Evolutionary conservation across 2,888 invertebrate species (phyloP), one percentile per base, ranked within the genome.

Genomic region (Apamea epomidion): DNA sequence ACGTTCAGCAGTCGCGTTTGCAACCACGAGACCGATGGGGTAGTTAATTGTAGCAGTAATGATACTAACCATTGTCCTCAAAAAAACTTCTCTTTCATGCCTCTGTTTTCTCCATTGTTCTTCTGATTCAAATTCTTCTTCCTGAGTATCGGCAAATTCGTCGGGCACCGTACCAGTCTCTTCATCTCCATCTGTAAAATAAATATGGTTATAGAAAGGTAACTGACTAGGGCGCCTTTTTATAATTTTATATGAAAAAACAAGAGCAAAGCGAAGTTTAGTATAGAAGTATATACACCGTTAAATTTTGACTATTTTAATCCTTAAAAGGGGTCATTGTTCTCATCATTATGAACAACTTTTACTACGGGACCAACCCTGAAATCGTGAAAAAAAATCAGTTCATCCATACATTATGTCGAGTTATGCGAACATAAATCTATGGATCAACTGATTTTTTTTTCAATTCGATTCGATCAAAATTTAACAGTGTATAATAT

Each of bases 61-160:
- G 21, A 37, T 72, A 65, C 54, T 89, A 92, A 97, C 96, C 96
- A 97, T 96, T 93, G 97, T 97, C 90, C 98, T 97, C 1, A 99
- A 94, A 94, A 98, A 98, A 91, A 98, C 98, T 94, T 99, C 98
- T 51, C 99, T 97, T 92, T 99, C 98, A 86, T 98, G 98, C 84
- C 99, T 97, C 92, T 98, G 98, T 92, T 98, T 98, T 74, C 99
- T 97, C 98, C 98, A 99, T 87, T 98, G 97, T 88, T 98, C 97
- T 91, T 99, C 99, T 74, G 97, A 97, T 88, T 98, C 98, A 71
- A 97, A 97, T 79, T 98, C 98, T 74, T 98, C 98, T 87, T 98
- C 97, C 89, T 98, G 96, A 0, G 96, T 95, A 73, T 96, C 95
- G 0, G 90, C 89, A 5, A 95, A 91, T 65, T 95, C 94, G 25